Evolutionary conservation across 1,140 invertebrate species (phyloP).

Genomic region (Centruroides sculpturatus): DNA sequence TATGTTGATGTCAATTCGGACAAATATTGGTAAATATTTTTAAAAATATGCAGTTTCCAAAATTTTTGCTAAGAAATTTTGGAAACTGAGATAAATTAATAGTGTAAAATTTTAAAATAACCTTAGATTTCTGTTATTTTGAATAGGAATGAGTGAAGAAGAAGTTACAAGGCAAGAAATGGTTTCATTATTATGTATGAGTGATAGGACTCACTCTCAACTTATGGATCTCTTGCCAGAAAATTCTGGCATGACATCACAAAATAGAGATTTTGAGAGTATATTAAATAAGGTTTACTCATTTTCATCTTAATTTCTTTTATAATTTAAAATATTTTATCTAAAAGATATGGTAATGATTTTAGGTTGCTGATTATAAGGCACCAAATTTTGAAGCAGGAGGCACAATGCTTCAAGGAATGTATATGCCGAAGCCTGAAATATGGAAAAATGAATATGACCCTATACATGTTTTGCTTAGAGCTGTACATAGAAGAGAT

Average conservation of each 20-base stretch:
- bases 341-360: too few relatives aligned
- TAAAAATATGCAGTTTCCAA: too few relatives aligned
- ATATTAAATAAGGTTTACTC: conserved; percentile 49
- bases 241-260: conserved; percentile 66
- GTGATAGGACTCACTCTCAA: conserved; percentile 89
- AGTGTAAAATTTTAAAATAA: too few relatives aligned
- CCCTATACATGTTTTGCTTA: conserved; percentile 75
- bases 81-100: too few relatives aligned
- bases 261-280: conserved; percentile 76
- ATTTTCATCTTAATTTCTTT: not conserved
- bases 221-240: conserved; percentile 90
- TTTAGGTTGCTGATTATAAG: conserved; percentile 45
- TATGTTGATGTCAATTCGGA: conserved; percentile 74
- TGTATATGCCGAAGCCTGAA: conserved; percentile 71
- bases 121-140: too few relatives aligned
- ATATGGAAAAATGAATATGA: conserved; percentile 90
- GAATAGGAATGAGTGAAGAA: conserved; percentile 46
- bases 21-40: conserved; percentile 56
- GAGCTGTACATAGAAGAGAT: conserved; percentile 80
- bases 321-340: too few relatives aligned
- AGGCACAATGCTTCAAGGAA: conserved; percentile 77
- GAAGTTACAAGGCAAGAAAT: conserved; percentile 75
- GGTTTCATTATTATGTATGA: conserved; percentile 77
- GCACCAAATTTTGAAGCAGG: conserved; percentile 60
- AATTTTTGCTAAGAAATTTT: too few relatives aligned